Conservation (phyloP, 2,888 invertebrate species). For the Adelognathus sp. region DNA sequence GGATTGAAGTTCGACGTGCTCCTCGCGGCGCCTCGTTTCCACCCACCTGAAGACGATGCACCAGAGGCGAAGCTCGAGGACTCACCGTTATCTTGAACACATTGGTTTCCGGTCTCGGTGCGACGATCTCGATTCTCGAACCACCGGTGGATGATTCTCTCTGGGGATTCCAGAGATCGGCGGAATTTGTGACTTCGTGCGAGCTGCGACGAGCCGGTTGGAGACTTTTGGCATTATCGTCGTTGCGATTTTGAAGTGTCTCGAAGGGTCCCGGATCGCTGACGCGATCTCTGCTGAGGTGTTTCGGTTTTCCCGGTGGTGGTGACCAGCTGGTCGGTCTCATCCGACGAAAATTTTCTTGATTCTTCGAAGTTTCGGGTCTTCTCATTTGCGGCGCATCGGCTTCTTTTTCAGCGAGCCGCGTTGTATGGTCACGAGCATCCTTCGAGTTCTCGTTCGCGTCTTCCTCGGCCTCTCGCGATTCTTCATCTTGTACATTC, state of each 20-base stretch:
- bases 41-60: slow-evolving; percentile 78
- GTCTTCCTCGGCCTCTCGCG: not conserved
- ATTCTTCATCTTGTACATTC: not conserved
- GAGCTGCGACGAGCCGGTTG: not conserved
- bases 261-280: slow-evolving; percentile 61
- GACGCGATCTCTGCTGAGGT: slow-evolving; percentile 59
- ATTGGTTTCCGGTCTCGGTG: slow-evolving; percentile 66
- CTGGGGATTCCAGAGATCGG: slow-evolving; percentile 23
- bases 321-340: slow-evolving; percentile 79
- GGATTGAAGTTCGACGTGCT: slow-evolving; percentile 86
- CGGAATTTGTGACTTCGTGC: slow-evolving; percentile 26
- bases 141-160: slow-evolving; percentile 29
- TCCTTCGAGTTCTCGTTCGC: slow-evolving; percentile 1
- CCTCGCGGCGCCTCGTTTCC: slow-evolving; percentile 80
- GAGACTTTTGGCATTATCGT: not conserved
- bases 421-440: slow-evolving; percentile 37
- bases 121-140: slow-evolving; percentile 70
- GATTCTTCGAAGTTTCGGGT: slow-evolving; percentile 3
- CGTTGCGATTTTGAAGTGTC: not conserved
- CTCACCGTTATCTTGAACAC: slow-evolving; percentile 78
- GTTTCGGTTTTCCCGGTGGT: slow-evolving; percentile 73
- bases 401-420: slow-evolving; percentile 62
- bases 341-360: slow-evolving; percentile 75
- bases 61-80: slow-evolving; percentile 72
- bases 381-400: slow-evolving; percentile 40